Evolutionary conservation across 2,797 vertebrate genomes (phyloP), one percentile per base, ranked within the genome.

Genomic region (Neostethus bicornis): DNA sequence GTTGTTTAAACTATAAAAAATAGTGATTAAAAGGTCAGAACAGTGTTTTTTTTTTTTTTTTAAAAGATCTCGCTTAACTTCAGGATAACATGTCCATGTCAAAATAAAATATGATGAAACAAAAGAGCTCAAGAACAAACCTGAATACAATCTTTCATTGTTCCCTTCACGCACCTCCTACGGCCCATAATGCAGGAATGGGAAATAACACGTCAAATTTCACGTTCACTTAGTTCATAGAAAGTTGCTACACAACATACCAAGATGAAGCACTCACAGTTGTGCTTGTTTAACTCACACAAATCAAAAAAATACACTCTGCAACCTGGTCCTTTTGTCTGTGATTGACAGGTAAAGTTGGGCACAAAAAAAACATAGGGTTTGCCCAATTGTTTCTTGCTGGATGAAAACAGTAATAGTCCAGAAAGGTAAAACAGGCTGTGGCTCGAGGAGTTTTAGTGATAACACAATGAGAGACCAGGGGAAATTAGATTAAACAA

Each of bases 61-160:
- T 45, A 61, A 67, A 9, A n/a, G 51, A 7, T 37, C 34, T 25
- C 43, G 43, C 53, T 55, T 53, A 31, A 34, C 48, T 41, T 37
- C 46, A 16, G 35, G 37, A 55, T 60, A 53, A 77, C 84, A 84
- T 74, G 86, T 57, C 39, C 61, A n/a, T 9, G 37, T 73, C 47
- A 75, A 54, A 23, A 57, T 65, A 24, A 41, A 77, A 51, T 64
- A 35, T 72, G 43, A 67, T 66, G 53, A 59, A 59, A 70, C 51
- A 23, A 11, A 61, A 70, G 59, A 46, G 48, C 55, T 83, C 73
- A 61, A 81, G 78, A 70, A 45, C 72, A 68, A 67, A 73, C 77
- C 51, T 66, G 61, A 72, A 76, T 79, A 89, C 85, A 89, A 84
- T 77, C 55, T 51, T 20, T 71, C 58, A 86, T 89, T 90, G 86